Percentiles rank a stretch among this genome's conserved stretches.
Evolutionary conservation across 2,888 invertebrate genomes (phyloP).

Genomic region (Zhuqinia jingwanae): DNA sequence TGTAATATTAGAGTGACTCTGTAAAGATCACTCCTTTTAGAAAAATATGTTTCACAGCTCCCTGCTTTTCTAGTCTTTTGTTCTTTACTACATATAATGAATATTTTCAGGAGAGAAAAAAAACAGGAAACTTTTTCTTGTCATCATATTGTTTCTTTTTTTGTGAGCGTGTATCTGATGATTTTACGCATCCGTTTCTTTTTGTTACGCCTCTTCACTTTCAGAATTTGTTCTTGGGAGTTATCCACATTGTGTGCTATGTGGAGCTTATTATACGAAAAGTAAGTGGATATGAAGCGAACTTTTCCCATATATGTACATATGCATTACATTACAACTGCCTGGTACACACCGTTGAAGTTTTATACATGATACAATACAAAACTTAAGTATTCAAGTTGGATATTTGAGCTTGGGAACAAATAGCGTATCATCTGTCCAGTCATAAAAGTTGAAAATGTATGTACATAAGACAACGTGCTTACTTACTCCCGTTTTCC

Average conservation of each 20-base stretch:
- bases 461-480: neutral
- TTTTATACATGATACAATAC: slow-evolving; percentile 25
- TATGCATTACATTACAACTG: neutral
- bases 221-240: slow-evolving; percentile 11
- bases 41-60: slow-evolving; percentile 11
- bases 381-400: slow-evolving; percentile 4
- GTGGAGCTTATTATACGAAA: slow-evolving; percentile 20
- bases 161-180: neutral
- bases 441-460: slow-evolving; percentile 56
- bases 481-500: slow-evolving; percentile 38
- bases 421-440: slow-evolving; percentile 46
- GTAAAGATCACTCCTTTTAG: too few relatives aligned
- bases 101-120: slow-evolving; percentile 17
- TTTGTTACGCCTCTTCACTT: slow-evolving; percentile 56
- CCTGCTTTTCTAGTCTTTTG: neutral
- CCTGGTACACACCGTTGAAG: neutral
- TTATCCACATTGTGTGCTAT: slow-evolving; percentile 17
- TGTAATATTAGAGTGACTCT: too few relatives aligned
- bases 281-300: too few relatives aligned
- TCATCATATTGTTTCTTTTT: slow-evolving; percentile 19
- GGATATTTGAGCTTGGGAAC: neutral
- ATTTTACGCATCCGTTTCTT: slow-evolving; percentile 58
- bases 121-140: slow-evolving; percentile 5
- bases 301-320: slow-evolving; percentile 10
- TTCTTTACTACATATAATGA: neutral